Percentiles rank a stretch among this genome's conserved stretches.
phyloP scores from a whole-genome alignment of 2,797 vertebrate species.

The Dermochelys coriacea region DNA sequence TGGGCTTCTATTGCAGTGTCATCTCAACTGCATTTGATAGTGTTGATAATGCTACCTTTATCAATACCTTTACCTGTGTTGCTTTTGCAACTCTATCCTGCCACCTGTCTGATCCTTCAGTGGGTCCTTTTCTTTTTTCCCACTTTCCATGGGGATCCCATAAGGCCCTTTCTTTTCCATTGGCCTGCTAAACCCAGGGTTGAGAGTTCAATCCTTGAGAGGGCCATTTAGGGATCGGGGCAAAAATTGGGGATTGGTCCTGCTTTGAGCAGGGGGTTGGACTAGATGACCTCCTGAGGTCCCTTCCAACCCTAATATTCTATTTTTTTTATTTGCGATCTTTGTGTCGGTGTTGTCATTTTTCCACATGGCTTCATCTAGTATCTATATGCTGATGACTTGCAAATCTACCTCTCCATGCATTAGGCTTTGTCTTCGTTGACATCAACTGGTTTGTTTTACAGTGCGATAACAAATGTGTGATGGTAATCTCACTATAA shows the following conservation, averaged over 20 bases:
- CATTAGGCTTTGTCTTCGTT: background rate
- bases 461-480: background rate
- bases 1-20: background rate
- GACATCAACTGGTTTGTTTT: background rate
- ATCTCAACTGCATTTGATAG: constrained; percentile 7
- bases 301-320: no score
- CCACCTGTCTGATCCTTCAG: background rate
- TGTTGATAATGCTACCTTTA: background rate
- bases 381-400: background rate
- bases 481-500: background rate
- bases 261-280: no score
- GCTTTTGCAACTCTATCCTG: background rate
- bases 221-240: no score
- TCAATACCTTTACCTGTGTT: constrained; percentile 6
- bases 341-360: background rate
- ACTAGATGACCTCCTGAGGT: no score
- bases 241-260: no score
- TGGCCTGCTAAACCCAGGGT: no score
- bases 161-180: background rate
- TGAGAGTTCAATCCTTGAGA: no score
- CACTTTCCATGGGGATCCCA: background rate
- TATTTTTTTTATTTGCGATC: no score
- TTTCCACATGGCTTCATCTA: background rate
- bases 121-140: background rate
- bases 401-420: background rate